phyloP scores from a whole-genome alignment of 2,888 invertebrate species.

The Acanthosepion esculentum region DNA sequence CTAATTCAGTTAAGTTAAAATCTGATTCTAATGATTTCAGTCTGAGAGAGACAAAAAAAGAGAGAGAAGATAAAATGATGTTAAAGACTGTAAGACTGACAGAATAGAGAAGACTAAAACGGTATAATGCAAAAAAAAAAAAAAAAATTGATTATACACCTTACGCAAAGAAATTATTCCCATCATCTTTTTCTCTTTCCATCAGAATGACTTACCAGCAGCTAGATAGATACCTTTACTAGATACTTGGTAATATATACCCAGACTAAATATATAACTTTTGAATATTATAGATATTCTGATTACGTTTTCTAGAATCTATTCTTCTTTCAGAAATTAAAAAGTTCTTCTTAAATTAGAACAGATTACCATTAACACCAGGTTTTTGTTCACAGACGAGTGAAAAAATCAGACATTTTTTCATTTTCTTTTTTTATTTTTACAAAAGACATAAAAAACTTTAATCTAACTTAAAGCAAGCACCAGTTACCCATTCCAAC shows the following conservation, averaged over 20 bases:
- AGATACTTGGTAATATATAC: neutral
- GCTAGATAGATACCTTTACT: neutral
- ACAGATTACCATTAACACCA: neutral
- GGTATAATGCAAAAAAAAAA: neutral
- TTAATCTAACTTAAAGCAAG: neutral
- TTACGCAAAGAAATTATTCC: neutral
- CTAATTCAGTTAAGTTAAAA: neutral
- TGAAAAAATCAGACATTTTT: neutral
- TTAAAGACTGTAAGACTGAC: neutral
- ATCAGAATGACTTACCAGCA: neutral
- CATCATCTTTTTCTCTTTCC: neutral
- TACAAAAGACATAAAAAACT: neutral
- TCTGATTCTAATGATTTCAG: neutral
- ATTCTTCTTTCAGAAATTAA: neutral
- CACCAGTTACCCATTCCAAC: neutral
- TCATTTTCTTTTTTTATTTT: too few relatives aligned
- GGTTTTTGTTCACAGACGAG: neutral
- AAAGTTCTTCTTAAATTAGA: neutral
- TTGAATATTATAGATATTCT: neutral
- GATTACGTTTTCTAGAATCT: neutral
- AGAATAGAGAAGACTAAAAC: too few relatives aligned
- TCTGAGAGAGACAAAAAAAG: neutral
- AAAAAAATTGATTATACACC: neutral
- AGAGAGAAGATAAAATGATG: neutral
- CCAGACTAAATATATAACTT: neutral